Evolutionary conservation across 2,797 vertebrate species (phyloP).

Genomic region (Etheostoma perlongum): DNA sequence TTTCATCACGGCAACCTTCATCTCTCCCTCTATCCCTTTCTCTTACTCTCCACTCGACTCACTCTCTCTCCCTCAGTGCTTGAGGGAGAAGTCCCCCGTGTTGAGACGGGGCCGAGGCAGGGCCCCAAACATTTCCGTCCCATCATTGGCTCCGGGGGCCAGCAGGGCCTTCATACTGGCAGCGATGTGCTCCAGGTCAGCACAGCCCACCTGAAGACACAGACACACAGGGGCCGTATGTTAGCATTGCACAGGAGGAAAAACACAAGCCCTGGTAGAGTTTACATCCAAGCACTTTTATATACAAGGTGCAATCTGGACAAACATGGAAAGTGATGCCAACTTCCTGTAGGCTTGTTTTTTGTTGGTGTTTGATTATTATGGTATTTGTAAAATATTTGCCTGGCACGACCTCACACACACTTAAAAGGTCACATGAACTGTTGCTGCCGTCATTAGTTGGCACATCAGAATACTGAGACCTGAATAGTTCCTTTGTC

Average conservation of each 20-base stretch:
- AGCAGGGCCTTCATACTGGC: conserved; percentile 94
- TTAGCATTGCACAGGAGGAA: neutral
- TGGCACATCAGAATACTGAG: conserved; percentile 6
- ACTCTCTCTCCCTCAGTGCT: conserved; percentile 76
- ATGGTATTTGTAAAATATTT: conserved; percentile 20
- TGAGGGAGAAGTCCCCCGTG: conserved; percentile 92
- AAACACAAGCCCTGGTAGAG: neutral
- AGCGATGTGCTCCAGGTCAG: conserved; percentile 93
- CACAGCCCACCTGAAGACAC: conserved; percentile 86
- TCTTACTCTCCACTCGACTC: conserved; percentile 1
- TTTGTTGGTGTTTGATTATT: neutral
- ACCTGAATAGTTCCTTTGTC: conserved; percentile 52
- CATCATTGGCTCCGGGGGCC: conserved; percentile 89
- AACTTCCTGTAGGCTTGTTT: neutral
- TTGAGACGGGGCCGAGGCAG: conserved; percentile 93
- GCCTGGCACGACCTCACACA: conserved; percentile 4
- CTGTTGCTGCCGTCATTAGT: conserved; percentile 17
- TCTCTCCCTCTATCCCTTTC: conserved; percentile 6
- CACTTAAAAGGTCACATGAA: conserved; percentile 48
- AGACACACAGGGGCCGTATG: neutral
- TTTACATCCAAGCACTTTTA: neutral
- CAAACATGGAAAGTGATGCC: neutral
- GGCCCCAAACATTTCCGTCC: conserved; percentile 93
- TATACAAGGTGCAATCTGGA: no score
- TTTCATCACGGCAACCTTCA: neutral